These are phyloP conservation scores for Willowsia nigromaculata DNA, from an alignment of 2,888 invertebrate species.

Conservation along the genomic window DNA sequence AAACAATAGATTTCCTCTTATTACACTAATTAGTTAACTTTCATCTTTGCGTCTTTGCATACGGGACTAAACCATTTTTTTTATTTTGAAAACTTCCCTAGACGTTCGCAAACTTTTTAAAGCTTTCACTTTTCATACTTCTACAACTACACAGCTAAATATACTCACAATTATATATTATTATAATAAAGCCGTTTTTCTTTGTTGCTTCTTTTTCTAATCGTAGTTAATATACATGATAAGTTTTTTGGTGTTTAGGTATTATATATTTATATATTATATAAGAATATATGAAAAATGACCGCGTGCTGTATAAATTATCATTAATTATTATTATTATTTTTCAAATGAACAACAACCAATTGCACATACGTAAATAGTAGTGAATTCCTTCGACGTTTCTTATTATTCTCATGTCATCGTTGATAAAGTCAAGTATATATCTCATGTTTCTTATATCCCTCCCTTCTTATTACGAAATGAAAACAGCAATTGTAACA, in stretches of 20 bases:
- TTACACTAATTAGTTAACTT: conserved; percentile 51
- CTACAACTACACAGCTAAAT: neutral
- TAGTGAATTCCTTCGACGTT: neutral
- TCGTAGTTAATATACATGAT: neutral
- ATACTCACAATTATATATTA: conserved; percentile 5
- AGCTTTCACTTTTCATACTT: conserved; percentile 52
- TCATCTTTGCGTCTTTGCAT: conserved; percentile 46
- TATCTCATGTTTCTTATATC: too few relatives aligned
- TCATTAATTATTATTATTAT: neutral
- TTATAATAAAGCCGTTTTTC: conserved; percentile 12
- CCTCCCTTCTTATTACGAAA: neutral
- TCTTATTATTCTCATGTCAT: conserved; percentile 31
- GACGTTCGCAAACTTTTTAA: conserved; percentile 66
- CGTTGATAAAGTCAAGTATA: conserved; percentile 41
- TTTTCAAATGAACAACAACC: conserved; percentile 46
- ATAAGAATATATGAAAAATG: conserved; percentile 39
- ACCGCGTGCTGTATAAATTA: conserved; percentile 44
- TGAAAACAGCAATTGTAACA: neutral
- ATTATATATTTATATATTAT: conserved; percentile 1
- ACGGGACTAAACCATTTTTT: conserved; percentile 45
- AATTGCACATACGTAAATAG: conserved; percentile 27
- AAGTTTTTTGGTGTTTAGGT: conserved; percentile 16
- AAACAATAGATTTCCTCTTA: conserved; percentile 3
- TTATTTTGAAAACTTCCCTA: conserved; percentile 55
- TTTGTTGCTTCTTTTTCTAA: neutral